phyloP scores from a whole-genome alignment of 35 echinoderm and acorn worm genomes.

The Diadema setosum region DNA sequence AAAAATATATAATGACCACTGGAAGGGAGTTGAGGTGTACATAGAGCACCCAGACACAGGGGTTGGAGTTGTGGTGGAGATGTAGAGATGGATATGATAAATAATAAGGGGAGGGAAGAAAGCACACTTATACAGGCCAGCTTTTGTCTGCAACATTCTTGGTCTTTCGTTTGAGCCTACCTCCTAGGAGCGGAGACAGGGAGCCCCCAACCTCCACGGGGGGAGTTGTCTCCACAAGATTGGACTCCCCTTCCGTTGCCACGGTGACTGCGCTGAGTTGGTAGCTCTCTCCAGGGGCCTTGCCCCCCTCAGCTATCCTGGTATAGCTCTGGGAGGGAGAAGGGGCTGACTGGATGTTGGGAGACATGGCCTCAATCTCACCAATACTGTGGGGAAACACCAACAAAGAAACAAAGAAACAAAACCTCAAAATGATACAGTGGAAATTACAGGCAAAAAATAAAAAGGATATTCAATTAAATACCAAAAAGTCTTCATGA shows the following conservation, averaged over 20 bases:
- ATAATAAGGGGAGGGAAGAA: too few species aligned
- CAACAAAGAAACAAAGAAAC: too few species aligned
- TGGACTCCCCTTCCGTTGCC: background rate
- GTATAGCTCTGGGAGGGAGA: background rate
- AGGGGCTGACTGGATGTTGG: slow-evolving; percentile 5
- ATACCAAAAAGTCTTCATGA: background rate
- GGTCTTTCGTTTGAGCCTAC: background rate
- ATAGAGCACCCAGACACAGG: too few species aligned
- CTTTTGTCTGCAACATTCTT: background rate
- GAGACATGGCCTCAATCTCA: slow-evolving; percentile 42
- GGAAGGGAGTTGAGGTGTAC: too few species aligned
- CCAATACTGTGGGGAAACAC: slow-evolving; percentile 12
- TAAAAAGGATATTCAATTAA: too few species aligned
- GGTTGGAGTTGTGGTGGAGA: too few species aligned
- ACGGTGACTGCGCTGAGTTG: slow-evolving; percentile 22
- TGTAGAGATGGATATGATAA: too few species aligned
- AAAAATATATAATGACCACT: too few species aligned
- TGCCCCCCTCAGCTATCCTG: background rate
- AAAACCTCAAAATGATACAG: too few species aligned
- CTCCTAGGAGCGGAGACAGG: background rate
- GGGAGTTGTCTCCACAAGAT: slow-evolving; percentile 16
- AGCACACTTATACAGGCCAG: slow-evolving; percentile 8
- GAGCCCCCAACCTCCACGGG: background rate
- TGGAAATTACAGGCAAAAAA: too few species aligned
- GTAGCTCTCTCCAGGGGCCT: slow-evolving; percentile 16